Conservation (phyloP, 2,113 vertebrate genomes). For the Probosciger aterrimus region DNA sequence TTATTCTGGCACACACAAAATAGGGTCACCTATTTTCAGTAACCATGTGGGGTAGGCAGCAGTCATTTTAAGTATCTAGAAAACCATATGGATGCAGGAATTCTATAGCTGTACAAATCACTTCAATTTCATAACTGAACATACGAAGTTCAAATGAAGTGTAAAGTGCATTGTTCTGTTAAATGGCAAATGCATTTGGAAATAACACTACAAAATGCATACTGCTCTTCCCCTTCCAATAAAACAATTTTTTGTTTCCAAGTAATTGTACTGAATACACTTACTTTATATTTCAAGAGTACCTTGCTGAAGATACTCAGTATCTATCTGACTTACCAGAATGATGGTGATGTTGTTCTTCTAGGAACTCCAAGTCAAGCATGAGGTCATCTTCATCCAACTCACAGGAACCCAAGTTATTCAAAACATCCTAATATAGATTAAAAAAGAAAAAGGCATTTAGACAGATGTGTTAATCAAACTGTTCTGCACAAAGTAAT, state of each 20-base stretch:
- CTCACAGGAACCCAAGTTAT: slow-evolving; percentile 95
- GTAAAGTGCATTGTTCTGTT: background rate
- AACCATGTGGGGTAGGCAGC: background rate
- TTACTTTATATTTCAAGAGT: background rate
- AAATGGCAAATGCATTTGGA: background rate
- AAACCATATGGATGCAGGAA: background rate
- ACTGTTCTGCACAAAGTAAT: background rate
- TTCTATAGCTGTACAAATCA: background rate
- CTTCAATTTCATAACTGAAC: background rate
- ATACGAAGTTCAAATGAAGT: background rate
- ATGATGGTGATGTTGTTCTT: slow-evolving; percentile 85
- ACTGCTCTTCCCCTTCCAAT: background rate
- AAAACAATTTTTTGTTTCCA: background rate
- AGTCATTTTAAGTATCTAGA: background rate
- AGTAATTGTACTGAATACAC: background rate
- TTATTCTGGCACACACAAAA: background rate
- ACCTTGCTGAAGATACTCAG: background rate
- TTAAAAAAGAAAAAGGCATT: background rate
- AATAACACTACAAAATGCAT: background rate
- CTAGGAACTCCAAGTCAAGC: slow-evolving; percentile 94
- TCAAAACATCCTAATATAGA: slow-evolving; percentile 86
- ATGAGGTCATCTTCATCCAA: slow-evolving; percentile 97
- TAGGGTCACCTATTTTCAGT: background rate
- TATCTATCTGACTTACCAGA: slow-evolving; percentile 78
- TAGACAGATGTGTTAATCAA: background rate